These are phyloP conservation scores for Sitobion miscanthi DNA, from an alignment of 1,140 invertebrate genomes.

Conservation along the genomic window DNA sequence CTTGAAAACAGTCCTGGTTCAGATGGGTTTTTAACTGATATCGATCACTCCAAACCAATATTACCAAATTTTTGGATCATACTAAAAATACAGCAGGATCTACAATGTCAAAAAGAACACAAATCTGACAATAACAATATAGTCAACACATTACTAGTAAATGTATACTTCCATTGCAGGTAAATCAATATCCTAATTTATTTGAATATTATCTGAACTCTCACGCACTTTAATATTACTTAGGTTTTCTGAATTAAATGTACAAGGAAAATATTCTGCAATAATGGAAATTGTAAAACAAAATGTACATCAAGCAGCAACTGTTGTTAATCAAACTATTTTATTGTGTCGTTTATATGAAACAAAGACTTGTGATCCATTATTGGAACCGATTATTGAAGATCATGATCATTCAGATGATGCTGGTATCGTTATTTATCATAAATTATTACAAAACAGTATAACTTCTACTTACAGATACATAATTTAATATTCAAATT, in stretches of 20 bases:
- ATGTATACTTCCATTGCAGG: conserved; percentile 76
- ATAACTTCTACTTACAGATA: neutral
- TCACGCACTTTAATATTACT: conserved; percentile 54
- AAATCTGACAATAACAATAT: neutral
- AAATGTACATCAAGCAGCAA: conserved; percentile 59
- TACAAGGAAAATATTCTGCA: conserved; percentile 37
- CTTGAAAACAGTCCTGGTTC: neutral
- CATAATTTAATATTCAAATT: neutral
- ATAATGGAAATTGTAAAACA: conserved; percentile 23
- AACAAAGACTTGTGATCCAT: conserved; percentile 72
- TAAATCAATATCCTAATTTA: conserved; percentile 59
- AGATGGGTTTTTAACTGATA: conserved; percentile 67
- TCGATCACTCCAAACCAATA: conserved; percentile 65
- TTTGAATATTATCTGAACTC: neutral
- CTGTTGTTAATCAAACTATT: conserved; percentile 76
- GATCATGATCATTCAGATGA: conserved; percentile 65
- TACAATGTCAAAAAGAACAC: conserved; percentile 1
- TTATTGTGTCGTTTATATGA: conserved; percentile 75
- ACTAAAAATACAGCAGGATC: conserved; percentile 65
- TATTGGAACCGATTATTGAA: conserved; percentile 74
- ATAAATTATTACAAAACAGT: no score
- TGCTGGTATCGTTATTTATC: no score
- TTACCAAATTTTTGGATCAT: conserved; percentile 83
- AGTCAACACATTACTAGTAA: conserved; percentile 63
- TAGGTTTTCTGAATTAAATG: conserved; percentile 67